Percentiles rank a stretch among this genome's conserved stretches.
These are phyloP conservation scores for Parnassius smintheus DNA, from an alignment of 2,888 invertebrate genomes.

Conservation along the genomic window DNA sequence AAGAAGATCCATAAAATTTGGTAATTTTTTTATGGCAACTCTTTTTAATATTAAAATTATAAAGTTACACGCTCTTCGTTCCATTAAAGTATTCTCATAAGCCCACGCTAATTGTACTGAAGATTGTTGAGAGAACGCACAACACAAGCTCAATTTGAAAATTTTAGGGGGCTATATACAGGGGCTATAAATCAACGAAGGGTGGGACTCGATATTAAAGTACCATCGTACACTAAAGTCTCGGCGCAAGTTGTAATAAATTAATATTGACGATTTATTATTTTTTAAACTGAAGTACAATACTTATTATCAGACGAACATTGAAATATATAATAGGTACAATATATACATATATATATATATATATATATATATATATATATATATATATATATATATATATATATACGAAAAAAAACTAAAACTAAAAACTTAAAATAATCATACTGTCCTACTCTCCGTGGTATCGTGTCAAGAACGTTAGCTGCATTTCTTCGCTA, in stretches of 20 bases:
- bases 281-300: no score
- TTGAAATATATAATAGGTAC: no score
- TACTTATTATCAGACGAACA: no score
- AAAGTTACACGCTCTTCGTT: slow-evolving; percentile 35
- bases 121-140: slow-evolving; percentile 59
- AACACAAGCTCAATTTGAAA: slow-evolving; percentile 70
- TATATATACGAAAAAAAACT: no score
- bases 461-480: no score
- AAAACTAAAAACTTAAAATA: no score
- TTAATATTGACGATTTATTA: not conserved
- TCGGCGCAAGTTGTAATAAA: slow-evolving; percentile 9
- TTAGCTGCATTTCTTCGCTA: no score
- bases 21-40: slow-evolving; percentile 3
- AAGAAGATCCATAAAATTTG: slow-evolving; percentile 2
- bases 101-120: slow-evolving; percentile 64
- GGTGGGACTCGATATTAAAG: slow-evolving; percentile 62
- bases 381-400: no score
- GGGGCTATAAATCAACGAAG: slow-evolving; percentile 70
- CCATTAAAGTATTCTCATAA: slow-evolving; percentile 57
- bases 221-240: slow-evolving; percentile 37
- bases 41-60: slow-evolving; percentile 19
- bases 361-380: no score
- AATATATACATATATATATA: no score
- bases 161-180: slow-evolving; percentile 73
- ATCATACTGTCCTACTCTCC: no score